Conservation (phyloP, 2,888 invertebrate genomes). For the Halocaridina rubra region DNA sequence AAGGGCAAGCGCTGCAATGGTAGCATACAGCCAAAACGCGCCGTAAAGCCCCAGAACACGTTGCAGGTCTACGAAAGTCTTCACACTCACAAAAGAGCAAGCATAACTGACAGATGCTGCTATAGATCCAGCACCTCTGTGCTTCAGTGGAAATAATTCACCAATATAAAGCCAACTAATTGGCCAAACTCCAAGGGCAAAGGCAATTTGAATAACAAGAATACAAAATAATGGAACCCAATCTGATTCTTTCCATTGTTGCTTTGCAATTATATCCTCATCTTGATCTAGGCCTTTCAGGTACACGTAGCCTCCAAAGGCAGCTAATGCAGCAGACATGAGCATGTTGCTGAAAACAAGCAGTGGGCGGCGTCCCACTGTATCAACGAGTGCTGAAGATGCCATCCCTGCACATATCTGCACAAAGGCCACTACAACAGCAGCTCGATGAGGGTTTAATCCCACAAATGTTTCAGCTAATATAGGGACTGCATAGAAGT, state of each 20-base stretch:
- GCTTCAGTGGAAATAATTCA: conserved; percentile 80
- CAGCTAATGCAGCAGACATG: conserved; percentile 87
- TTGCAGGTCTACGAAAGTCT: conserved; percentile 87
- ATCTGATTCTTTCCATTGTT: conserved; percentile 59
- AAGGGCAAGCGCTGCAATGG: conserved; percentile 82
- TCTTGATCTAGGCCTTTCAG: conserved; percentile 77
- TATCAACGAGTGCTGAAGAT: conserved; percentile 82
- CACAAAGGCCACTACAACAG: conserved; percentile 75
- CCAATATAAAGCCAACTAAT: conserved; percentile 88
- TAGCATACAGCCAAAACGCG: conserved; percentile 89
- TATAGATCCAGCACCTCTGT: conserved; percentile 86
- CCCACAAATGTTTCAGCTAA: conserved; percentile 85
- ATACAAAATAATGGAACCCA: conserved; percentile 85
- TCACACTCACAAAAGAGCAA: conserved; percentile 87
- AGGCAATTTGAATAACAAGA: conserved; percentile 85
- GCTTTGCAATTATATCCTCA: conserved; percentile 69
- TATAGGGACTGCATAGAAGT: conserved; percentile 87
- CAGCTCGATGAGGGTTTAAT: conserved; percentile 85
- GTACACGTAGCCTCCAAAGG: conserved; percentile 86
- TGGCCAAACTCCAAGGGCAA: conserved; percentile 88
- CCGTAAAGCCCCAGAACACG: conserved; percentile 81
- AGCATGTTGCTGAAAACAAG: conserved; percentile 85
- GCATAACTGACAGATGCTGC: conserved; percentile 88
- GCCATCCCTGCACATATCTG: conserved; percentile 74
- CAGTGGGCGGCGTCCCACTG: conserved; percentile 84